Conservation (phyloP, 2,888 invertebrate species). For the Lochmaea crataegi region DNA sequence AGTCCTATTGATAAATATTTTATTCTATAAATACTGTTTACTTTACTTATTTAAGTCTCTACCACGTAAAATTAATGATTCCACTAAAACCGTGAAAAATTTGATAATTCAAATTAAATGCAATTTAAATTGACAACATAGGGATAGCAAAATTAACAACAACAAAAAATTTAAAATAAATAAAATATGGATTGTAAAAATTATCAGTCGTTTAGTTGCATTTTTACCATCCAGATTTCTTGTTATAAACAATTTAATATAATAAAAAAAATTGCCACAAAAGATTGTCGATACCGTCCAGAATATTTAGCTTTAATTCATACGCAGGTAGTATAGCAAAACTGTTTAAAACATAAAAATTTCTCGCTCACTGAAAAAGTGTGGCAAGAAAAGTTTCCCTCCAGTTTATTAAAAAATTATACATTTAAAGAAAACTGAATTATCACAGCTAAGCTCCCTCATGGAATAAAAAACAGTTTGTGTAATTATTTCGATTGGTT, state of each 20-base stretch:
- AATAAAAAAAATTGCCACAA: slow-evolving; percentile 15
- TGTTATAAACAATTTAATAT: slow-evolving; percentile 3
- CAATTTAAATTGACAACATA: slow-evolving; percentile 21
- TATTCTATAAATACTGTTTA: slow-evolving; percentile 46
- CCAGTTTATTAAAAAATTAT: too few species aligned
- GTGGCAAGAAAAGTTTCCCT: too few species aligned
- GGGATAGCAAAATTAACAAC: slow-evolving; percentile 17
- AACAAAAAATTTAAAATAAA: not conserved
- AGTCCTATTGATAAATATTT: slow-evolving; percentile 36
- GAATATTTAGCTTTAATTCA: too few species aligned
- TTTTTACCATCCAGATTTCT: slow-evolving; percentile 22
- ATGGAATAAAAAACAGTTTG: too few species aligned
- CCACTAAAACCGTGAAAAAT: not conserved
- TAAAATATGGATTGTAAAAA: slow-evolving; percentile 17
- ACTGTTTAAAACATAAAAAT: too few species aligned
- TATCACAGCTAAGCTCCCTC: too few species aligned
- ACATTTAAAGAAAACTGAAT: too few species aligned
- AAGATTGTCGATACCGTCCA: slow-evolving; percentile 8
- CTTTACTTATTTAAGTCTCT: slow-evolving; percentile 43
- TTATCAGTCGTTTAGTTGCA: slow-evolving; percentile 25
- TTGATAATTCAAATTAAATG: slow-evolving; percentile 13
- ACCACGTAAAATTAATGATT: slow-evolving; percentile 16
- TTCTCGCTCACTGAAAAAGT: too few species aligned
- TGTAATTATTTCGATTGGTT: too few species aligned
- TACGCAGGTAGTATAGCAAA: too few species aligned